Evolutionary conservation across 1,140 invertebrate genomes (phyloP).

Genomic region (Drosophila varians): DNA sequence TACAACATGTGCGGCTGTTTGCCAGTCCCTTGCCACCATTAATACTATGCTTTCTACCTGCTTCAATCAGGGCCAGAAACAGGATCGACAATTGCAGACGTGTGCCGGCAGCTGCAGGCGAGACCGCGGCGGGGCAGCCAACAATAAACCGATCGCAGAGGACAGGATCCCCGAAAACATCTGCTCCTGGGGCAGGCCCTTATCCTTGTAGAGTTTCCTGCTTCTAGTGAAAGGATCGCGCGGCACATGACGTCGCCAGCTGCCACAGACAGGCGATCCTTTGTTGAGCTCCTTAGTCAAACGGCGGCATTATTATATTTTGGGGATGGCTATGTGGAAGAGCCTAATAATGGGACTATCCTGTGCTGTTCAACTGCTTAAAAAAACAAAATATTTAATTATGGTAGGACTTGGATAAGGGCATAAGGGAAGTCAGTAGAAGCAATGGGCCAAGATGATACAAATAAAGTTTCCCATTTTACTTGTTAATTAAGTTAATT

Average conservation of each 20-base stretch:
- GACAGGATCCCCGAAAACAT: slow-evolving; percentile 47
- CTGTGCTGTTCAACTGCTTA: neutral
- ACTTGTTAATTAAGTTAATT: neutral
- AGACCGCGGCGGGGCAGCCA: neutral
- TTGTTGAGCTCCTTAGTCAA: slow-evolving; percentile 13
- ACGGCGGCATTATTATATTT: slow-evolving; percentile 1
- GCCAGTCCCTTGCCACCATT: slow-evolving; percentile 9
- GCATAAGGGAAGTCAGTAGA: too few relatives aligned
- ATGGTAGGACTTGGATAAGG: too few relatives aligned
- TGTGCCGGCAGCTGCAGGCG: slow-evolving; percentile 73
- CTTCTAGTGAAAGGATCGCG: slow-evolving; percentile 41
- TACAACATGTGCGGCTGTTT: slow-evolving; percentile 55
- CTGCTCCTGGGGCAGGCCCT: slow-evolving; percentile 28
- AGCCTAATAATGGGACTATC: slow-evolving; percentile 4
- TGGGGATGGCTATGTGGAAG: slow-evolving; percentile 4
- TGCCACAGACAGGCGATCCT: slow-evolving; percentile 20
- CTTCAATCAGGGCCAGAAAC: slow-evolving; percentile 34
- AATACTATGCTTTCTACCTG: slow-evolving; percentile 30
- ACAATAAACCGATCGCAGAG: slow-evolving; percentile 31
- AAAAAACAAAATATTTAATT: too few relatives aligned
- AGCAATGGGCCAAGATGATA: too few relatives aligned
- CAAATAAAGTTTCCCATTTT: too few relatives aligned
- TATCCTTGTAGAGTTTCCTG: slow-evolving; percentile 45
- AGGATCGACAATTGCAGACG: slow-evolving; percentile 44
- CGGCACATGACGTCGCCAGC: neutral